phyloP scores from a whole-genome alignment of 2,113 vertebrate species.

The Pithys albifrons region DNA sequence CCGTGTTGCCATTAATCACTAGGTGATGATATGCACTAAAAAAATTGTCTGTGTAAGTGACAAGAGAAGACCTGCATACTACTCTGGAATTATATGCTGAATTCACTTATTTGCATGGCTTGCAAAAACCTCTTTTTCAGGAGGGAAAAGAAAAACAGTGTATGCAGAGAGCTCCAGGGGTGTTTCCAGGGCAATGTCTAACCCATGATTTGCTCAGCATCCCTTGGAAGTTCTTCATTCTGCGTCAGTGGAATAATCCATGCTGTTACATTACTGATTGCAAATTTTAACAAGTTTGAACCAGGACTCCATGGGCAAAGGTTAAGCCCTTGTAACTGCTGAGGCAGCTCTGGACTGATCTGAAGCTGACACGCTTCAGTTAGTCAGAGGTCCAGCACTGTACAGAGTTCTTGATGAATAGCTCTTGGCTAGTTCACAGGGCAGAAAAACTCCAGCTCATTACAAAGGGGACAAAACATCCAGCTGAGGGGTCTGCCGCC shows the following conservation, averaged over 20 bases:
- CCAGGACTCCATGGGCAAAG: accelerated
- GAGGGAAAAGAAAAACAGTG: neutral
- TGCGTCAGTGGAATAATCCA: neutral
- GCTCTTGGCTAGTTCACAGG: neutral
- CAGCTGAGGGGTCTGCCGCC: neutral
- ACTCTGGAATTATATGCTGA: neutral
- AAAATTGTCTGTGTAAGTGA: constrained; percentile 19
- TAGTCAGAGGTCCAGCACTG: neutral
- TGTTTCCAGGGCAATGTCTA: neutral
- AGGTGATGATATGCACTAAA: constrained; percentile 36
- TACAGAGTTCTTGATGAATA: neutral
- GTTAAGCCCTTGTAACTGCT: neutral
- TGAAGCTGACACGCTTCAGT: neutral
- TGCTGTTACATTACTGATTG: neutral
- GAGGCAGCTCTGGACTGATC: neutral
- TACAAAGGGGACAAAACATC: neutral
- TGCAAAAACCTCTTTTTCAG: neutral
- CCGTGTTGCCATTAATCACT: constrained; percentile 48
- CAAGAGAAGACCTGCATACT: neutral
- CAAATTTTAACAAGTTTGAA: neutral
- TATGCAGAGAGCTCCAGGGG: neutral
- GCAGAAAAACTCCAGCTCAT: neutral
- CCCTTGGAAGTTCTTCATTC: neutral
- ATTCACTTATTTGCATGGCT: neutral
- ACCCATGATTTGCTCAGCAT: neutral